Conservation (phyloP, 1,140 invertebrate genomes). For the Nomia melanderi region DNA sequence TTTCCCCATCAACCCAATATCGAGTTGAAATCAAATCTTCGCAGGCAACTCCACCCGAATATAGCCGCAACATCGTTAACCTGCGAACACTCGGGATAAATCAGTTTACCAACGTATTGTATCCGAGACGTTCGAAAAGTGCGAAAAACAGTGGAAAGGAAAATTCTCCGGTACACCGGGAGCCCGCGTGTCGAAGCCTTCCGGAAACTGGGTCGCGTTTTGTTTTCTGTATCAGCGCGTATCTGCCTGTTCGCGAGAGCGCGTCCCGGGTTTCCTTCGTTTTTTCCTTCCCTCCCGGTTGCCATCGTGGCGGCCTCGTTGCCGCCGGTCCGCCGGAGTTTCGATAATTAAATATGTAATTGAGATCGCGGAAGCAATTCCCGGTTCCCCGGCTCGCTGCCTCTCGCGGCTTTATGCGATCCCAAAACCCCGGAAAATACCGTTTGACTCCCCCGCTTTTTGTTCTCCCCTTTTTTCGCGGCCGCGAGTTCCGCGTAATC, state of each 20-base stretch:
- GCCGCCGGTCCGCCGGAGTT: not conserved
- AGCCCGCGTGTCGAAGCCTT: not conserved
- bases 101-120: too few relatives aligned
- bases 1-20: too few relatives aligned
- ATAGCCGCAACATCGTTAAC: too few relatives aligned
- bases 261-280: slow-evolving; percentile 1
- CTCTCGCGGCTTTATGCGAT: not conserved
- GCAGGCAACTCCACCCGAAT: too few relatives aligned
- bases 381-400: not conserved
- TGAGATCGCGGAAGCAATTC: slow-evolving; percentile 5
- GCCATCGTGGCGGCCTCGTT: not conserved
- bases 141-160: too few relatives aligned
- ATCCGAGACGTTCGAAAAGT: too few relatives aligned
- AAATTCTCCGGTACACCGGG: not conserved
- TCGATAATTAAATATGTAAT: slow-evolving; percentile 42
- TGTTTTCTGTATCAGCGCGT: slow-evolving; percentile 23
- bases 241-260: not conserved
- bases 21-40: too few relatives aligned
- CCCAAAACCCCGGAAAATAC: not conserved
- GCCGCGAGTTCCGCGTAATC: not conserved
- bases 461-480: not conserved
- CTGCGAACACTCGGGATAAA: too few relatives aligned
- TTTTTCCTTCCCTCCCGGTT: not conserved
- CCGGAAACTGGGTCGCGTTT: slow-evolving; percentile 39
- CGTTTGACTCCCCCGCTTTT: not conserved